Base-by-base conservation (phyloP, 2,888 invertebrate genomes). In the Rhagonycha lutea region DNA sequence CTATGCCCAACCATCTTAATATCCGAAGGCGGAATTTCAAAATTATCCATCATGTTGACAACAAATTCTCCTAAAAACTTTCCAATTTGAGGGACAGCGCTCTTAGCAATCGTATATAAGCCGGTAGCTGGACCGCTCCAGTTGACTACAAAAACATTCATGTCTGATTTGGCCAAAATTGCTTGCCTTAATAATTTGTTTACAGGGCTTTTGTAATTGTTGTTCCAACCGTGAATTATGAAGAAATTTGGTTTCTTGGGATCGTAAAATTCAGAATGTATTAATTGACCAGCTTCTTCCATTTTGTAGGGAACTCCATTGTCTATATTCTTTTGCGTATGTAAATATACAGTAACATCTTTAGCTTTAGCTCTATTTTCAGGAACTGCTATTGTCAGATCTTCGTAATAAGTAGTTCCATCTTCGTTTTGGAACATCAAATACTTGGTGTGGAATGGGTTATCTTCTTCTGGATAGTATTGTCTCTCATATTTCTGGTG, bases 311-410 rank as follows among this genome's bases (percentile, higher is more conserved):
- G n/a, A n/a, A 7, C 47, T 47, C 47, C 47, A 7, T 47, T 47
- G n/a, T 47, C 7, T 7, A 2, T 2, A n/a, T 47, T 47, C 8
- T 47, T 47, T 7, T 69, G 74, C 14, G 83, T 84, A 74, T 80
- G 85, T 29, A 84, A 77, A 70, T 83, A 80, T 61, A 83, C 80
- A 7, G 70, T 80, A 7, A 85, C 81, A 61, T 85, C 83, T n/a
- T 47, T 47, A 47, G n/a, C n/a, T 7, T 2, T 24, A 68, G 68
- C 61, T 68, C 23, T 60, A 7, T 62, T 14, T 23, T 69, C 61
- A 8, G 32, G 47, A 14, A 14, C 61, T 4, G 12, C 61, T 24
- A 28, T 47, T 7, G 67, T 67, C 10, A 81, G 74, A 68, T 76
- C 78, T 71, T 78, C 78, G 12, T 69, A 71, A 26, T 77, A 75